Evolutionary conservation across 2,113 vertebrate genomes (phyloP).

Genomic region (Globicephala melas): DNA sequence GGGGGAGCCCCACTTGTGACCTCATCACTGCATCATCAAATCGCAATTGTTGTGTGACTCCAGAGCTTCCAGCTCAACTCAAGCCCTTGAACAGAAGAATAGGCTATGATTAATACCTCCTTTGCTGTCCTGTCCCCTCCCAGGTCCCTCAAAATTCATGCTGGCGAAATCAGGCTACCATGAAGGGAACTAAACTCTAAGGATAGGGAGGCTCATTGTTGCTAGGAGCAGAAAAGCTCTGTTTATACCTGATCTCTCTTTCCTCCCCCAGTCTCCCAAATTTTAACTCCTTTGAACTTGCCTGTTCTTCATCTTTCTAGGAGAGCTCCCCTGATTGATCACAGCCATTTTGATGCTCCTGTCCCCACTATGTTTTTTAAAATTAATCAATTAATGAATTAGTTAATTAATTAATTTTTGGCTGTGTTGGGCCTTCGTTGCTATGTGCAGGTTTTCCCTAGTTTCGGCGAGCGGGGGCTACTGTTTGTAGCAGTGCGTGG

Average conservation of each 20-base stretch:
- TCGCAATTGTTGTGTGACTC: conserved; percentile 35
- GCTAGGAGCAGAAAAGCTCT: not conserved
- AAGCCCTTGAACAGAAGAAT: not conserved
- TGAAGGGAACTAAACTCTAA: not conserved
- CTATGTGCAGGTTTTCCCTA: too few species aligned
- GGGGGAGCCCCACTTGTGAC: conserved; percentile 34
- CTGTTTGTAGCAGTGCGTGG: fast-evolving
- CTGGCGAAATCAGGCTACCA: not conserved
- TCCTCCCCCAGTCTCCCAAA: not conserved
- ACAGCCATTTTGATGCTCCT: not conserved
- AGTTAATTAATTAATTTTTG: too few species aligned
- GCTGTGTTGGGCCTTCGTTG: too few species aligned
- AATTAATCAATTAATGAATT: too few species aligned
- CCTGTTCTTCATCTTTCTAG: not conserved
- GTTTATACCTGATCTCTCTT: not conserved
- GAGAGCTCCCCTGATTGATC: not conserved
- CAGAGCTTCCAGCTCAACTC: not conserved
- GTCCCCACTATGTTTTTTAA: not conserved
- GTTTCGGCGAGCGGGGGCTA: too few species aligned
- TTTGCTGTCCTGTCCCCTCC: not conserved
- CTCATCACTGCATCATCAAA: conserved; percentile 56
- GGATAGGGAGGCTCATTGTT: not conserved
- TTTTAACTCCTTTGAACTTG: not conserved
- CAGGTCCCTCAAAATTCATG: not conserved
- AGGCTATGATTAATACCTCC: not conserved